Evolutionary conservation across 2,113 vertebrate species (phyloP).

Genomic region (Cyphomyrus discorhynchus): DNA sequence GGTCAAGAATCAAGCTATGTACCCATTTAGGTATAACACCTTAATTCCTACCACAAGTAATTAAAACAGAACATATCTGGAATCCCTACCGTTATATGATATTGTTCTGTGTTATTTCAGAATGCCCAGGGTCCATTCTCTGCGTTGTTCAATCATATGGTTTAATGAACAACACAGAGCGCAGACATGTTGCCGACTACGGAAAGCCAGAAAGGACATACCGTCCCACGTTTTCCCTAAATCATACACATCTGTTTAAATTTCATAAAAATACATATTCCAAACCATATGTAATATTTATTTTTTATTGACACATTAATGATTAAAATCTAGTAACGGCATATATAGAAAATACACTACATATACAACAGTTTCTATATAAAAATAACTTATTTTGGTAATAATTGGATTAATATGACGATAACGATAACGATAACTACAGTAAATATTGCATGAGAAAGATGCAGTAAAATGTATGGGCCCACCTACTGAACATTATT

Average conservation of each 20-base stretch:
- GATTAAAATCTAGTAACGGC: neutral
- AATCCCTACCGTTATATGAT: neutral
- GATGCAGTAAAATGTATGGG: neutral
- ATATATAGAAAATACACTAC: neutral
- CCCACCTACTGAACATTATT: too few relatives aligned
- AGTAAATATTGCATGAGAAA: neutral
- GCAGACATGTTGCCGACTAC: constrained; percentile 19
- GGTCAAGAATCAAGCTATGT: neutral
- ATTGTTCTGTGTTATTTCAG: neutral
- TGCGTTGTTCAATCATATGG: neutral
- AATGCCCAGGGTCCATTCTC: neutral
- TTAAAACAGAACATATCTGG: neutral
- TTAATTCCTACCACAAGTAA: neutral
- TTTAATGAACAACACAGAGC: neutral
- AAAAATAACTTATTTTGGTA: neutral
- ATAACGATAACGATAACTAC: neutral
- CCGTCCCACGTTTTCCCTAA: neutral
- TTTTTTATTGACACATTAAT: neutral
- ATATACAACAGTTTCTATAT: neutral
- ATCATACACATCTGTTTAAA: neutral
- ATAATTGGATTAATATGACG: neutral
- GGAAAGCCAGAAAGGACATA: constrained; percentile 13
- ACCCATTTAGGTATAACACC: neutral
- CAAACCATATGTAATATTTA: neutral
- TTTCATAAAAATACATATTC: neutral